These are phyloP conservation scores for Salarias fasciatus DNA, from an alignment of 2,797 vertebrate genomes.

Conservation along the genomic window DNA sequence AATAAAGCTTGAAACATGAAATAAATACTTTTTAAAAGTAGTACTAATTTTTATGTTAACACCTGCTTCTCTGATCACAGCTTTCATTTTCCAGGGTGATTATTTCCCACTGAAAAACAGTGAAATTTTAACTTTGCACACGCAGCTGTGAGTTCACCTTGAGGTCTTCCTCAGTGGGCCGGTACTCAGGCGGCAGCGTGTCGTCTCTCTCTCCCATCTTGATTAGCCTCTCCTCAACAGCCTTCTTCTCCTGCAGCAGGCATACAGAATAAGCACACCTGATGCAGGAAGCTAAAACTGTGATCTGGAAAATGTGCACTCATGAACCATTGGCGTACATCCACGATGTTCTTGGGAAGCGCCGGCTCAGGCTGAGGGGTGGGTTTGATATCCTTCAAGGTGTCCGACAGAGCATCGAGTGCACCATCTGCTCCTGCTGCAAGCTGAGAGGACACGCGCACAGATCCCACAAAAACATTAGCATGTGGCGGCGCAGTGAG, in stretches of 20 bases:
- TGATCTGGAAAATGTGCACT: too few species aligned
- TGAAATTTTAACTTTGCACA: neutral
- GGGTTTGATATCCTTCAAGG: conserved; percentile 70
- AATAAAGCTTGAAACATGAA: too few species aligned
- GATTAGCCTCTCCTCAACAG: conserved; percentile 70
- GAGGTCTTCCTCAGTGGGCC: conserved; percentile 69
- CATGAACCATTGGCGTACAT: conserved; percentile 59
- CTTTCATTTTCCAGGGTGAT: neutral
- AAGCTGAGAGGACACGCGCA: conserved; percentile 55
- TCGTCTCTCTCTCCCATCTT: conserved; percentile 84
- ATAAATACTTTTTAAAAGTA: too few species aligned
- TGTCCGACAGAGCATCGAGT: conserved; percentile 80
- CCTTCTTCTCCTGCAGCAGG: conserved; percentile 75
- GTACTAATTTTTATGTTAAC: too few species aligned
- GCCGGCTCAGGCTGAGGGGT: conserved; percentile 60
- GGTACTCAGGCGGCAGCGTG: conserved; percentile 76
- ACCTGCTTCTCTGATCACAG: too few species aligned
- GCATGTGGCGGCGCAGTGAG: too few species aligned
- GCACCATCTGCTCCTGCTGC: conserved; percentile 54
- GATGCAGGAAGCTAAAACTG: neutral
- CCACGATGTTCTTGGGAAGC: conserved; percentile 67
- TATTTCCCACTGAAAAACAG: too few species aligned
- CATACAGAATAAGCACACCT: conserved; percentile 1
- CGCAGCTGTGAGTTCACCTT: conserved; percentile 65
- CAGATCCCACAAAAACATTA: too few species aligned